Conservation (phyloP, 2,888 invertebrate genomes). For the Amiota mariae region DNA sequence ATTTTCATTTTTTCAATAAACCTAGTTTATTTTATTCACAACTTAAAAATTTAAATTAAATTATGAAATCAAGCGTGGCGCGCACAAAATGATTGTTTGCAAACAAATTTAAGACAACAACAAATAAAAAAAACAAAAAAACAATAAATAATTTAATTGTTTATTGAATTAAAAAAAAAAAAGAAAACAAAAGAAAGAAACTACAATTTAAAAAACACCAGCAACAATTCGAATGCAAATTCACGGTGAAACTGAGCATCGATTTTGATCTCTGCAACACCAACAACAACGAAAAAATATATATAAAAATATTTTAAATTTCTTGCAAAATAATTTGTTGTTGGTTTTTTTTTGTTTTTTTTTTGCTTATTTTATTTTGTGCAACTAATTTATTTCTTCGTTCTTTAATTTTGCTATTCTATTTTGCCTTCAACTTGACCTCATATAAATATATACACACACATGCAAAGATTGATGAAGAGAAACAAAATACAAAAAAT, state of each 20-base stretch:
- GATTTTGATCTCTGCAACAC: neutral
- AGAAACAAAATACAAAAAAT: slow-evolving; percentile 29
- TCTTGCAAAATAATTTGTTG: slow-evolving; percentile 15
- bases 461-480: slow-evolving; percentile 27
- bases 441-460: slow-evolving; percentile 49
- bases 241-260: slow-evolving; percentile 50
- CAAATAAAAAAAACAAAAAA: neutral
- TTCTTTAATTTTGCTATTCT: slow-evolving; percentile 32
- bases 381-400: slow-evolving; percentile 10
- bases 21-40: too few relatives aligned
- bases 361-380: slow-evolving; percentile 33
- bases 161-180: neutral
- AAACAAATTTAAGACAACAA: neutral
- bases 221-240: slow-evolving; percentile 49
- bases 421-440: slow-evolving; percentile 65
- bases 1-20: too few relatives aligned
- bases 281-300: slow-evolving; percentile 26
- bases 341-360: slow-evolving; percentile 32
- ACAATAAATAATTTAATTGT: neutral
- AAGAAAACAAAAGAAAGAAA: slow-evolving; percentile 4
- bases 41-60: too few relatives aligned
- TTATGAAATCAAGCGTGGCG: too few relatives aligned
- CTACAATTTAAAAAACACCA: slow-evolving; percentile 34
- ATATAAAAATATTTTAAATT: neutral
- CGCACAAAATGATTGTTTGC: neutral